These are phyloP conservation scores for Cottus gobio DNA, from an alignment of 2,113 vertebrate genomes.

Conservation along the genomic window DNA sequence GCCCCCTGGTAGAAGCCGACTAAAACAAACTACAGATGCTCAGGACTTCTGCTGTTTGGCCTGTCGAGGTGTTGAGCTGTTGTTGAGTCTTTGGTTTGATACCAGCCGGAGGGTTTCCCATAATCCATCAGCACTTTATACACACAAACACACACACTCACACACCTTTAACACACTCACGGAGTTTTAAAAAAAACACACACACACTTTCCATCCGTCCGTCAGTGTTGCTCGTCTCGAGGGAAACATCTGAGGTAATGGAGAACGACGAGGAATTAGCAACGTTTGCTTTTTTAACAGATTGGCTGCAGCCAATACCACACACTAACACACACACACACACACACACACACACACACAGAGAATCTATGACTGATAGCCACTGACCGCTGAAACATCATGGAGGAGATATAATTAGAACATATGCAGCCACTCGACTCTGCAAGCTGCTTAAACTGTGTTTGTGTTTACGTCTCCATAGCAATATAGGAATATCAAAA, in stretches of 20 bases:
- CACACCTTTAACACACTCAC: background rate
- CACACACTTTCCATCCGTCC: slow-evolving; percentile 76
- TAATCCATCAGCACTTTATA: slow-evolving; percentile 54
- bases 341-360: slow-evolving; percentile 42
- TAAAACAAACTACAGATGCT: slow-evolving; percentile 41
- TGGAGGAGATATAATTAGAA: slow-evolving; percentile 9
- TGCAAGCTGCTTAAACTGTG: background rate
- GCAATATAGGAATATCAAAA: background rate
- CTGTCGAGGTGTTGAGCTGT: slow-evolving; percentile 67
- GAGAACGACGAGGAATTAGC: slow-evolving; percentile 88
- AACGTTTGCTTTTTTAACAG: slow-evolving; percentile 83
- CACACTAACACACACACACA: slow-evolving; percentile 34
- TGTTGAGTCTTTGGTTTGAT: slow-evolving; percentile 73
- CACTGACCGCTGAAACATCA: background rate
- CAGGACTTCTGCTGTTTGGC: slow-evolving; percentile 21
- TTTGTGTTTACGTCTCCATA: background rate
- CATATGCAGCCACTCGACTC: background rate
- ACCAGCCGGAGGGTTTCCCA: slow-evolving; percentile 61
- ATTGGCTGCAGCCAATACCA: slow-evolving; percentile 30
- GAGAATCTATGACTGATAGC: background rate
- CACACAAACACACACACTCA: slow-evolving; percentile 30
- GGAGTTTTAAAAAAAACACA: background rate
- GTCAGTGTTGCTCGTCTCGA: slow-evolving; percentile 87
- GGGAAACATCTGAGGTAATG: slow-evolving; percentile 91
- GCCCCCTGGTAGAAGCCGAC: background rate